Evolutionary conservation across 2,113 vertebrate genomes (phyloP).

Genomic region (Silurus glanis): DNA sequence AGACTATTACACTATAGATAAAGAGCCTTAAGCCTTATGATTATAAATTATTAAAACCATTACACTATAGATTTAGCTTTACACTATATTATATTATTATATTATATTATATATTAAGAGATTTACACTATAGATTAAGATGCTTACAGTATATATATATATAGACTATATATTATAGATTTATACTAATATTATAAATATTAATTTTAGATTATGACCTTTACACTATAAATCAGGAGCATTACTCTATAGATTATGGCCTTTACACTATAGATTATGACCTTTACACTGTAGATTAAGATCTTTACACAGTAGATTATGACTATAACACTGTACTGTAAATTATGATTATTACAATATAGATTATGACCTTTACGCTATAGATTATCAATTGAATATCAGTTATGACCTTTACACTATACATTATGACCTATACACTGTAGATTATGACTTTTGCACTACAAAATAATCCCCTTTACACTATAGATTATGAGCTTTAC

Average conservation of each 20-base stretch:
- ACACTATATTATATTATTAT: background rate
- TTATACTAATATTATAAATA: background rate
- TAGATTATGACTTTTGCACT: no score
- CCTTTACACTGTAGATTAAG: background rate
- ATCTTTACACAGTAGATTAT: background rate
- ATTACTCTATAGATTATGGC: background rate
- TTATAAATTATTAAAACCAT: background rate
- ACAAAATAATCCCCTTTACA: no score
- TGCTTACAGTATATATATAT: background rate
- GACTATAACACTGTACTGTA: background rate
- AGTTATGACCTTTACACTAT: background rate
- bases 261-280: background rate
- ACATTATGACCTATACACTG: background rate
- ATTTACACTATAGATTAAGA: background rate
- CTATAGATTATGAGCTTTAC: no score
- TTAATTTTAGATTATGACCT: background rate
- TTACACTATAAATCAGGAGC: background rate
- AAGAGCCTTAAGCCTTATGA: background rate
- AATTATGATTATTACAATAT: background rate
- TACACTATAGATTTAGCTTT: background rate
- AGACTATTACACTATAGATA: background rate
- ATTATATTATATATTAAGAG: background rate
- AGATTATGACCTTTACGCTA: background rate
- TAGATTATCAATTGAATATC: background rate
- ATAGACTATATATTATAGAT: background rate